Conservation (phyloP, 1,140 invertebrate species). For the Doryteuthis pealeii region DNA sequence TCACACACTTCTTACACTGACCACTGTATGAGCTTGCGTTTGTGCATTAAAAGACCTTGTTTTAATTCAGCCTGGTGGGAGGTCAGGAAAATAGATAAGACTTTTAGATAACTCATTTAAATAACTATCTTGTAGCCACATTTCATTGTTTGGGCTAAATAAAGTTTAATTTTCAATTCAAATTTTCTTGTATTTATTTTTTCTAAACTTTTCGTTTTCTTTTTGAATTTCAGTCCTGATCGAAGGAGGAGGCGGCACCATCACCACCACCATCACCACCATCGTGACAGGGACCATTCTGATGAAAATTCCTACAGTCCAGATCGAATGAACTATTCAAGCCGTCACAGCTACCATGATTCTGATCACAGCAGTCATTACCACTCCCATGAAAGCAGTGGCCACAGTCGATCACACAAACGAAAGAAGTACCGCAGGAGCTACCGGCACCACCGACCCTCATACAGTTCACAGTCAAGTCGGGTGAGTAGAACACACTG, state of each 20-base stretch:
- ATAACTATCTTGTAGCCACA: too few relatives aligned
- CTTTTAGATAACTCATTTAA: too few relatives aligned
- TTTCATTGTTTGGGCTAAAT: too few relatives aligned
- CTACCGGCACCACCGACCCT: constrained; percentile 27
- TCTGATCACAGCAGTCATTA: constrained; percentile 29
- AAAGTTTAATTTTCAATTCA: too few relatives aligned
- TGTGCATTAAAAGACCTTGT: too few relatives aligned
- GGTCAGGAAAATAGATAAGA: too few relatives aligned
- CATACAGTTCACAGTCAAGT: constrained; percentile 30
- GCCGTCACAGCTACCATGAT: constrained; percentile 23
- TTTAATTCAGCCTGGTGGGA: too few relatives aligned
- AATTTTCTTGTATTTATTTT: too few relatives aligned
- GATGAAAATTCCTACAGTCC: constrained; percentile 14
- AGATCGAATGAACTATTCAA: constrained; percentile 24
- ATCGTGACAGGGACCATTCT: constrained; percentile 21
- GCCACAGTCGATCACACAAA: constrained; percentile 20
- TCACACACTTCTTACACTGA: too few relatives aligned
- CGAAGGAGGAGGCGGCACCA: constrained; percentile 18
- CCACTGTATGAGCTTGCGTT: too few relatives aligned
- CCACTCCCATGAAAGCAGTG: constrained; percentile 28
- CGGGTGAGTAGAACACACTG: constrained; percentile 27
- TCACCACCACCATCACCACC: constrained; percentile 16
- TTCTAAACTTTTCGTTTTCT: too few relatives aligned
- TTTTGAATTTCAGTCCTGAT: constrained; percentile 22
- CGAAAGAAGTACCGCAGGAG: constrained; percentile 26